phyloP scores from a whole-genome alignment of 2,113 vertebrate species.

The Tenebrosternarchus preto region DNA sequence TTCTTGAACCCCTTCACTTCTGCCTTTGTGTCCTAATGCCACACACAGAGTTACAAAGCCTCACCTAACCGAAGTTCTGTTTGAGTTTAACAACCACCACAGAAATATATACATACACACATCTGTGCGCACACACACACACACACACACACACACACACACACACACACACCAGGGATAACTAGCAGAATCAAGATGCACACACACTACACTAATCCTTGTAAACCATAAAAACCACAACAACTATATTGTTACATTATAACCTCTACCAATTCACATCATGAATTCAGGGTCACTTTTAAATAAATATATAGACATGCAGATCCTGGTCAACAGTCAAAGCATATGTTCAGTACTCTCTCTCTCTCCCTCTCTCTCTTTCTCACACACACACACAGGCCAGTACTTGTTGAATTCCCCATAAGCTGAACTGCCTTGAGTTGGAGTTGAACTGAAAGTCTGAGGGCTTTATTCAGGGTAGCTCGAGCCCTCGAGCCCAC shows the following conservation, averaged over 20 bases:
- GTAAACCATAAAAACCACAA: not conserved
- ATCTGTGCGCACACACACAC: not conserved
- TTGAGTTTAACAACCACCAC: conserved; percentile 11
- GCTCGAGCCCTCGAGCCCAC: too few relatives aligned
- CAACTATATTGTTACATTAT: too few relatives aligned
- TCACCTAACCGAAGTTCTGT: not conserved
- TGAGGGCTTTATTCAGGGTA: too few relatives aligned
- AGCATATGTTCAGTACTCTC: too few relatives aligned
- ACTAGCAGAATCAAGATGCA: not conserved
- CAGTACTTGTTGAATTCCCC: too few relatives aligned
- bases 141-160: not conserved
- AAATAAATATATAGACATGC: not conserved
- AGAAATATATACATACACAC: not conserved
- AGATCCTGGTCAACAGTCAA: not conserved
- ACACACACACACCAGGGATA: not conserved
- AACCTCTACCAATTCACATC: not conserved
- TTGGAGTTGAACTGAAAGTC: too few relatives aligned
- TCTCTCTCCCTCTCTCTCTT: not conserved
- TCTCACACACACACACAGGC: not conserved
- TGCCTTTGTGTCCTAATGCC: conserved; percentile 19
- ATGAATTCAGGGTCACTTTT: not conserved
- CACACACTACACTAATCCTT: not conserved
- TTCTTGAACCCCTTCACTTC: not conserved
- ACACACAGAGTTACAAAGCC: conserved; percentile 40
- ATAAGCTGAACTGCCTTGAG: too few relatives aligned